Base-by-base conservation (phyloP, 2,888 invertebrate genomes). In the Campaea margaritaria region DNA sequence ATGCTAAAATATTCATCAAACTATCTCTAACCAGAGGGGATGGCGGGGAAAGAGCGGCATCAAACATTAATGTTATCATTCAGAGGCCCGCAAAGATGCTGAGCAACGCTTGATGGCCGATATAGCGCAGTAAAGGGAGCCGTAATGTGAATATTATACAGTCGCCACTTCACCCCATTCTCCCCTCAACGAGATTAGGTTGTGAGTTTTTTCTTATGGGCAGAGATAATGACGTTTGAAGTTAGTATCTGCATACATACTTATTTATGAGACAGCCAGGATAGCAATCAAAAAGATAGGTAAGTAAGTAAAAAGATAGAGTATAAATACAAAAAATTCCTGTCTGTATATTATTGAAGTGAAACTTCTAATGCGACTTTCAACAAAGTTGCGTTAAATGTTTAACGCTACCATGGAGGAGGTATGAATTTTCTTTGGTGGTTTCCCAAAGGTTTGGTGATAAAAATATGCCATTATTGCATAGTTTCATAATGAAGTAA, bases 91-190 rank as follows among this genome's bases (percentile, higher is more conserved):
- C 86, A 82, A 87, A 89, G 84, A 86, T 83, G 89, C 87, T 86
- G 83, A 87, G 86, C 82, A 83, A 83, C 79, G 79, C 73, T 69
- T 86, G 87, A 89, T 88, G 81, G 87, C 79, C 89, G 82, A 90
- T 89, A 85, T 85, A 86, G 80, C 75, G 79, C 78, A 79, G 81
- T 83, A 82, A 85, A 83, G 81, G 75, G 80, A 78, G 67, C 64
- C 79, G 76, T 91, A 90, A 91, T 90, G 89, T 50, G 84, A 87
- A 91, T 89, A 90, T 91, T 91, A 91, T 91, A 86, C 91, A 85
- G 87, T 82, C 76, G 75, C 74, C 71, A 74, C 75, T 78, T 75
- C 78, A 16, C 47, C 55, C 55, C 55, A 43, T 70, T 74, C 67
- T 67, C 62, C 67, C 68, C 65, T 58, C 63, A 66, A 65, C 62